Conservation (phyloP, 2,113 vertebrate genomes). For the Dinomys branickii region DNA sequence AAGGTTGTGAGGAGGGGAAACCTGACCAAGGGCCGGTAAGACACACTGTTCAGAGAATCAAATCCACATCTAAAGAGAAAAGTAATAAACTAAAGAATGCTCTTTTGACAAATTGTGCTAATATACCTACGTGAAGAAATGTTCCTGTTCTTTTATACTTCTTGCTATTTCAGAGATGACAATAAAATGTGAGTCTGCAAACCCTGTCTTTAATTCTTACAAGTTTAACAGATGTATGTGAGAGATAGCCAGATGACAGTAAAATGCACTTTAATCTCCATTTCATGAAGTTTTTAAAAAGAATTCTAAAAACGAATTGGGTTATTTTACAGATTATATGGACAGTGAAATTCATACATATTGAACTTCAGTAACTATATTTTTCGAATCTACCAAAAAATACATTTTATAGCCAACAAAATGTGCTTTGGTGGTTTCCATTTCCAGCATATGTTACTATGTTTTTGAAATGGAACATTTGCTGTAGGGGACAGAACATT, state of each 20-base stretch:
- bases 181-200: slow-evolving; percentile 37
- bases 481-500: slow-evolving; percentile 71
- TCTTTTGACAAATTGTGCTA: slow-evolving; percentile 27
- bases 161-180: slow-evolving; percentile 46
- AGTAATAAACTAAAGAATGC: not conserved
- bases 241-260: not conserved
- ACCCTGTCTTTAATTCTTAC: not conserved
- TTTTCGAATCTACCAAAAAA: slow-evolving; percentile 45
- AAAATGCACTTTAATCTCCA: slow-evolving; percentile 23
- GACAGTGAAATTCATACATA: not conserved
- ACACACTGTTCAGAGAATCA: slow-evolving; percentile 5
- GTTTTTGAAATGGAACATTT: slow-evolving; percentile 79
- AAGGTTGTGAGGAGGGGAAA: not conserved
- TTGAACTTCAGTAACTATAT: not conserved
- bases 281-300: slow-evolving; percentile 36
- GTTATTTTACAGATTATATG: slow-evolving; percentile 38
- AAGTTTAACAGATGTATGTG: slow-evolving; percentile 48
- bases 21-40: not conserved
- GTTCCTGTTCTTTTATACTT: not conserved
- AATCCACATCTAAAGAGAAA: slow-evolving; percentile 12
- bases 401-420: not conserved
- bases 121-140: not conserved
- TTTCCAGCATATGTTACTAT: slow-evolving; percentile 61
- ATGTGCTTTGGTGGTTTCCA: slow-evolving; percentile 51
- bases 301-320: not conserved